Base-by-base conservation (phyloP, 1,140 invertebrate species). In the Trigoniulus corallinus region DNA sequence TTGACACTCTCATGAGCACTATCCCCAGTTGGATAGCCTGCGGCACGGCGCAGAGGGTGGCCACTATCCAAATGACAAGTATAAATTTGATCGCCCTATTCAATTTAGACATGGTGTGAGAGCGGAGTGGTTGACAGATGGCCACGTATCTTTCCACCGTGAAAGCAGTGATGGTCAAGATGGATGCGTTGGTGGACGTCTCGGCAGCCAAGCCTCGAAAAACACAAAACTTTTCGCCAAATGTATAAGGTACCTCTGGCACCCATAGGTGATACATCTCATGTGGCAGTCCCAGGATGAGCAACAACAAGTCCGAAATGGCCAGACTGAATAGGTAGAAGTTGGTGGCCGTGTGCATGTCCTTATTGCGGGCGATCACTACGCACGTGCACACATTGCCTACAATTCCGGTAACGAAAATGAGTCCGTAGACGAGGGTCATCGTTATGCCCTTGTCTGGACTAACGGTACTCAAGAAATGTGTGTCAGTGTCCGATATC, bases 201-300 rank as follows among this genome's bases (percentile, higher is more conserved):
- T 57, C 56, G 0, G 85, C 80, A 1, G 86, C 74, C 39, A 89
- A 72, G 0, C 84, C 84, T 52, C 86, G 77, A 23, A 89, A 66
- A 4, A 89, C 71, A 64, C 88, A 95, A 64, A 93, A 88, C 1
- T 71, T 71, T 53, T 84, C 78, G 0, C 88, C 88, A 58, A 93
- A 92, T 12, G 82, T 68, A 66, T 89, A 93, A 0, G 88, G 87
- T 68, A 85, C 84, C 48, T 80, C 79, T 48, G 78, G 82, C 37
- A 39, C 37, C 84, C 87, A 93, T 40, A 89, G 83, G 41, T 75
- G 77, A 61, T 84, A 86, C 55, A 91, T 80, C 63, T 94, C 88
- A 55, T 83, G 81, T 0, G 84, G 85, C 41, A 88, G 54, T 23
- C 74, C 74, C 1, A 74, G 57, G 2, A 73, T 48, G 2, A 77